Conservation (phyloP, 2,797 vertebrate genomes). For the Hipposideros larvatus region DNA sequence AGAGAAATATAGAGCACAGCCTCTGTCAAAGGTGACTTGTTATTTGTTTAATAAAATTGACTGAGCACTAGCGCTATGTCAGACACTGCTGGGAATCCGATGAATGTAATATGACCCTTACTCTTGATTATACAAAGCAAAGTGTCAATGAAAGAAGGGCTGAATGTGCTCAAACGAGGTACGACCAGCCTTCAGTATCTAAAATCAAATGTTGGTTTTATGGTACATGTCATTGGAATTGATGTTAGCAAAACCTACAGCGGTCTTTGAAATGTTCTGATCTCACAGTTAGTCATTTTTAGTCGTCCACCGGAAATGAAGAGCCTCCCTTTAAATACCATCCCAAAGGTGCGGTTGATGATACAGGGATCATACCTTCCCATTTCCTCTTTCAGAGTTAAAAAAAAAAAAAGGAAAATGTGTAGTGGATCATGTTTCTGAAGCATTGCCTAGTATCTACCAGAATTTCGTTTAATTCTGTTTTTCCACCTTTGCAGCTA, state of each 20-base stretch:
- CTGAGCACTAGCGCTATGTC: background rate
- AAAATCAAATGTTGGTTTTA: background rate
- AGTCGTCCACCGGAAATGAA: background rate
- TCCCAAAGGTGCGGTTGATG: background rate
- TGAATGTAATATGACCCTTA: background rate
- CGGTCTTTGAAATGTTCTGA: background rate
- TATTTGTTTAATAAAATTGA: background rate
- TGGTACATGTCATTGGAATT: background rate
- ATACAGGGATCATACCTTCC: background rate
- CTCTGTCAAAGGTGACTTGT: background rate
- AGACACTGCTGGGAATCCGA: background rate
- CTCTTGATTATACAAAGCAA: background rate
- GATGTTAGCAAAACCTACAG: background rate
- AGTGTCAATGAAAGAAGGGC: background rate
- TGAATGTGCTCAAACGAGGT: background rate
- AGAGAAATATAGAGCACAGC: background rate
- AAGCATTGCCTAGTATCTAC: slow-evolving; percentile 26
- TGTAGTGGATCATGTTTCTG: background rate
- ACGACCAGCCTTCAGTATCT: background rate
- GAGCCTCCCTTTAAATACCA: background rate
- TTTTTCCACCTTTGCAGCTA: slow-evolving; percentile 90
- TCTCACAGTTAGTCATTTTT: background rate
- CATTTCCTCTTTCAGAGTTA: background rate
- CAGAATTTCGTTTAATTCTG: slow-evolving; percentile 54
- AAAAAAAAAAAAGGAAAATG: background rate